phyloP scores from a whole-genome alignment of 2,113 vertebrate species.

The Tupaia chinensis region DNA sequence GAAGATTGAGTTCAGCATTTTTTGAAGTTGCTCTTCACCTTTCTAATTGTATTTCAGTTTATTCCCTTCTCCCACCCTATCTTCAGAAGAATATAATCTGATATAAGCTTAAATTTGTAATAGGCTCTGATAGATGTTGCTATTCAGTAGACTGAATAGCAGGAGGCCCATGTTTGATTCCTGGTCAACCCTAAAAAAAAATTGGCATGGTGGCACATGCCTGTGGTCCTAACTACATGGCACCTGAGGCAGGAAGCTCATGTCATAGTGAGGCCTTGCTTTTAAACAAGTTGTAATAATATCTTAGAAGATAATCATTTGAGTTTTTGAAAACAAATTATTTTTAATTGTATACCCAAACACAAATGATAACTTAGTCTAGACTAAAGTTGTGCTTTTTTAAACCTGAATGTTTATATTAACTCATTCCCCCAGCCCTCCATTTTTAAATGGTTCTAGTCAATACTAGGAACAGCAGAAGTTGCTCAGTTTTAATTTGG shows the following conservation, averaged over 20 bases:
- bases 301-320: constrained; percentile 27
- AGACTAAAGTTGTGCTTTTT: constrained; percentile 61
- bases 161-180: no score
- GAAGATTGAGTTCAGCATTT: constrained; percentile 57
- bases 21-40: constrained; percentile 35
- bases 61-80: constrained; percentile 1
- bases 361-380: constrained; percentile 46
- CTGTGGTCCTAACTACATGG: no score
- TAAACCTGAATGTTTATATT: constrained; percentile 48
- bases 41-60: constrained; percentile 40
- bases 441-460: constrained; percentile 47
- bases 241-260: no score
- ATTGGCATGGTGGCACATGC: no score
- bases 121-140: no score
- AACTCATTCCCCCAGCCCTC: background rate
- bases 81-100: constrained; percentile 40
- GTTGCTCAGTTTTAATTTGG: constrained; percentile 58
- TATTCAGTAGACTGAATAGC: no score
- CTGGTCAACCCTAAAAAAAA: no score
- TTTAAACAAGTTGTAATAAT: constrained; percentile 29
- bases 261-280: no score
- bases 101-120: constrained; percentile 42
- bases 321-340: background rate
- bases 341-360: constrained; percentile 52
- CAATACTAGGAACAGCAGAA: constrained; percentile 18